These are phyloP conservation scores for Luffia ferchaultella DNA, from an alignment of 2,888 invertebrate species.

Conservation along the genomic window DNA sequence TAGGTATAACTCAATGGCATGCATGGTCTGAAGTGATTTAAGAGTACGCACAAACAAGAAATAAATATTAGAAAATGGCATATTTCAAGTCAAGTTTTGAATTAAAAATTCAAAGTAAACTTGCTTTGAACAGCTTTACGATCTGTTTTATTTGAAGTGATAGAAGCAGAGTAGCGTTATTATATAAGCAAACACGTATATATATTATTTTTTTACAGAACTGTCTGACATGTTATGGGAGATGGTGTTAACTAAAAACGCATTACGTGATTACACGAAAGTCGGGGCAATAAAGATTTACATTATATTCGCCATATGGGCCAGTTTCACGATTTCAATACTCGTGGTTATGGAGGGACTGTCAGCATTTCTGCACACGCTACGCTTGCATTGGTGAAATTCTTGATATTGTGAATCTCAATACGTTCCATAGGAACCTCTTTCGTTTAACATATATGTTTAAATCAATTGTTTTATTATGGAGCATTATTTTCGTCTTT, in stretches of 20 bases:
- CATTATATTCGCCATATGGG: conserved; percentile 77
- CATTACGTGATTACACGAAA: conserved; percentile 23
- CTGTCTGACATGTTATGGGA: conserved; percentile 82
- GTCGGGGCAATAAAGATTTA: conserved; percentile 60
- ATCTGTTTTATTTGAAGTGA: neutral
- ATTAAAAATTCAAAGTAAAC: neutral
- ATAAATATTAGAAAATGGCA: no score
- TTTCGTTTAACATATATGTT: no score
- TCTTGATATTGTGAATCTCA: no score
- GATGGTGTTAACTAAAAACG: conserved; percentile 70
- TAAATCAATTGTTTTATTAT: neutral
- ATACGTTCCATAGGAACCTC: no score
- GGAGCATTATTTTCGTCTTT: neutral
- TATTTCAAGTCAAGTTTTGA: no score
- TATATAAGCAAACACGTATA: neutral
- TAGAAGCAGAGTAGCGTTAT: no score
- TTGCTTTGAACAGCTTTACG: neutral
- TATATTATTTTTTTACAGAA: conserved; percentile 45
- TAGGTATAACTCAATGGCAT: no score
- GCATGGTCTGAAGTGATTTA: no score
- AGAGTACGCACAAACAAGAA: no score
- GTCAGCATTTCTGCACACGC: conserved; percentile 88
- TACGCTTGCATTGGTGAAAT: conserved; percentile 84
- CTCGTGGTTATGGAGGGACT: conserved; percentile 90
- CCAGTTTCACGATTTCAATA: conserved; percentile 77